Evolutionary conservation across 2,888 invertebrate species (phyloP), one percentile per base, ranked within the genome.

Genomic region (Callyntrura sp.): DNA sequence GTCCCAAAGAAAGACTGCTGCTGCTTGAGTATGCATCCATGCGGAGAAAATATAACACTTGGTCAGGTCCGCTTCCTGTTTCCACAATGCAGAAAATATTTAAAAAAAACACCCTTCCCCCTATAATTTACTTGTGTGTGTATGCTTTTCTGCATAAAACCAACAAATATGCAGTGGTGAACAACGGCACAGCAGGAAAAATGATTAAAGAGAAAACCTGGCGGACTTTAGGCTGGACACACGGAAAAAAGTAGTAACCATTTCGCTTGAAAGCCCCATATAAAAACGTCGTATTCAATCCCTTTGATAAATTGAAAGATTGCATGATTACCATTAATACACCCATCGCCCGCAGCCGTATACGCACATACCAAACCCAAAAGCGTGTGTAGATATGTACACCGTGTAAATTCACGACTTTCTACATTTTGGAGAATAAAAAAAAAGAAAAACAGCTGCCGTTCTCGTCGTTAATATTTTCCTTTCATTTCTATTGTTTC

Each of bases 281-380:
- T 70, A 43, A 2, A 2, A 70, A 17, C 17, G 20, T 17, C 2
- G 23, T 23, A 35, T 3, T 2, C 43, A 4, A 17, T 70, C 43
- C 14, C 65, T 9, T 35, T 35, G 43, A 35, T 62, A 62, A 81
- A 82, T 82, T 82, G 65, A 65, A 65, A 82, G 28, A 65, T 82
- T 65, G 82, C 82, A 82, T 82, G 82, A 82, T 20, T 65, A 25
- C n/a, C 25, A 20, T 23, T 35, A 35, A 35, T 35, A 35, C 6
- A 35, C 35, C 25, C 78, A 45, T 79, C 11, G 45, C 3, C 35
- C 35, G 35, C 6, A n/a, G 35, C 35, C 35, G 35, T 35, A n/a
- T n/a, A n/a, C 35, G 6, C 2, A 62, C 17, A 62, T 51, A 8
- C 51, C n/a, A n/a, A n/a, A n/a, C n/a, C n/a, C n/a, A n/a, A n/a